These are phyloP conservation scores for Adelphocoris suturalis DNA, from an alignment of 2,888 invertebrate genomes.

Conservation along the genomic window DNA sequence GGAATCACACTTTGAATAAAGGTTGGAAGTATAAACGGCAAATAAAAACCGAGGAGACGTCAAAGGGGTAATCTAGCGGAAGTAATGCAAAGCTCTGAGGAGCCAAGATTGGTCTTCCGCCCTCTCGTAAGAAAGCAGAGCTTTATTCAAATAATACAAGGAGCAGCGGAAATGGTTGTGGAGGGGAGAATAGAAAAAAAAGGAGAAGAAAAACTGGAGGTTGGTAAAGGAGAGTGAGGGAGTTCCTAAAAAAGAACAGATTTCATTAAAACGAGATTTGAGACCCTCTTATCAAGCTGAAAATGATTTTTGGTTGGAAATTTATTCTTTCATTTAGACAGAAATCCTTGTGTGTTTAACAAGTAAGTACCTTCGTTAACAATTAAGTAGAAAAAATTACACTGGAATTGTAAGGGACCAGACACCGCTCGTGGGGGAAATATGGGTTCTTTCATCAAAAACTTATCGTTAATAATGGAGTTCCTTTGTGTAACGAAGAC, in stretches of 20 bases:
- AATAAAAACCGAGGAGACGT: slow-evolving; percentile 32
- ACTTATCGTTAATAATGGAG: too few species aligned
- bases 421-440: too few species aligned
- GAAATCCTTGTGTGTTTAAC: too few species aligned
- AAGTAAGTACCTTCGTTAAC: too few species aligned
- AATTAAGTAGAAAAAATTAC: too few species aligned
- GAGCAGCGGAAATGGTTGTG: slow-evolving; percentile 5
- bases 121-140: slow-evolving; percentile 5
- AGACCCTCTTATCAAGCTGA: background rate
- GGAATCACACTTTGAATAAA: slow-evolving; percentile 18
- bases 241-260: background rate
- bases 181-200: background rate
- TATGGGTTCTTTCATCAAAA: too few species aligned
- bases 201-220: background rate
- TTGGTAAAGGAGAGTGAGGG: background rate
- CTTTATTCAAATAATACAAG: slow-evolving; percentile 42
- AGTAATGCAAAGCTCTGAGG: slow-evolving; percentile 27
- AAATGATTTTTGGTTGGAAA: too few species aligned
- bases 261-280: slow-evolving; percentile 13
- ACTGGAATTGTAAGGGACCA: too few species aligned
- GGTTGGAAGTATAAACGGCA: slow-evolving; percentile 36
- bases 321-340: too few species aligned
- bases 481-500: too few species aligned
- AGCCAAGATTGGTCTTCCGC: slow-evolving; percentile 36
- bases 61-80: slow-evolving; percentile 42